Percentiles rank a stretch among this genome's conserved stretches.
These are phyloP conservation scores for Chrysaora quinquecirrha DNA, from an alignment of 30 jellyfish, hydroid and myxozoan genomes.

Conservation along the genomic window DNA sequence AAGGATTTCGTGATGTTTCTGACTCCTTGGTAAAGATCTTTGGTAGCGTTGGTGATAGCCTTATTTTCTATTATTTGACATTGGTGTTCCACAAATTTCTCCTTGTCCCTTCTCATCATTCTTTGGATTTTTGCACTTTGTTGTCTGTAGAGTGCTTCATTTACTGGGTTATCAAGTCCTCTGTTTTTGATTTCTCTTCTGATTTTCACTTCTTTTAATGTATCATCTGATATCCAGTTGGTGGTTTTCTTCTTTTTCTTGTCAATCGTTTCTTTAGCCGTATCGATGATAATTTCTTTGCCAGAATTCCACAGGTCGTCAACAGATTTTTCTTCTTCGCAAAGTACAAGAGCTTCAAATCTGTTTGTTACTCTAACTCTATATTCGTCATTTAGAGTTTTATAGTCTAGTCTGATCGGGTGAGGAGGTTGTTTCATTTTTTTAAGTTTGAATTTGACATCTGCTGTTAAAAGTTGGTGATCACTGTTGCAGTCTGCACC, in stretches of 20 bases:
- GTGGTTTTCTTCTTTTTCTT: neutral
- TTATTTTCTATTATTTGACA: slow-evolving; percentile 23
- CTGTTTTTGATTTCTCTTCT: slow-evolving; percentile 1
- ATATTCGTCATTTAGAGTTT: neutral
- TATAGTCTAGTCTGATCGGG: slow-evolving; percentile 20
- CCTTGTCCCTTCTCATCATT: slow-evolving; percentile 34
- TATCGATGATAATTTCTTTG: neutral
- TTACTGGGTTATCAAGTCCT: neutral
- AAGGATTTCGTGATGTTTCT: neutral
- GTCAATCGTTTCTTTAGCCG: slow-evolving; percentile 39
- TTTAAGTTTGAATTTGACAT: slow-evolving; percentile 9
- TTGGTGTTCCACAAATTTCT: slow-evolving; percentile 7
- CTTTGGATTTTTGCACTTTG: slow-evolving; percentile 27
- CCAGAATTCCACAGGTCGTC: slow-evolving; percentile 49
- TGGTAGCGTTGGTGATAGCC: neutral
- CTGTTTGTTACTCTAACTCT: neutral
- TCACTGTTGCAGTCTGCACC: slow-evolving; percentile 51
- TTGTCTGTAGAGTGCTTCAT: slow-evolving; percentile 9
- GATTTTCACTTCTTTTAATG: slow-evolving; percentile 1
- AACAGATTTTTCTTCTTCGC: slow-evolving; percentile 35
- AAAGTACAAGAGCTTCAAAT: slow-evolving; percentile 11
- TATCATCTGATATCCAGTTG: slow-evolving; percentile 19
- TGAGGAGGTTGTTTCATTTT: neutral
- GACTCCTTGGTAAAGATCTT: slow-evolving; percentile 1
- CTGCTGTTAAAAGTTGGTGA: slow-evolving; percentile 27